phyloP scores from a whole-genome alignment of 1,140 invertebrate species.

The Meloidogyne hapla region DNA sequence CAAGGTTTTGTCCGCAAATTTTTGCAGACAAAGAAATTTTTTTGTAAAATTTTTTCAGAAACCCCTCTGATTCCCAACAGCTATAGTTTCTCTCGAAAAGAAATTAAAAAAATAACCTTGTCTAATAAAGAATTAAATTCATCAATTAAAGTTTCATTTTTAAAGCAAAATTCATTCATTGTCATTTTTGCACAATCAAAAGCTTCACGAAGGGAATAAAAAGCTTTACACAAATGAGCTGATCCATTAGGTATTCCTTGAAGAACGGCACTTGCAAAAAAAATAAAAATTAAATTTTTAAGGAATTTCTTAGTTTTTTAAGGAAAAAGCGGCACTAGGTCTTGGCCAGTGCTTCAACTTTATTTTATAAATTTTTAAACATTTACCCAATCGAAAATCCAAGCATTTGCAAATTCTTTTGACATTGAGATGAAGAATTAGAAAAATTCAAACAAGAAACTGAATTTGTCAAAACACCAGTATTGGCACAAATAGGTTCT shows the following conservation, averaged over 20 bases:
- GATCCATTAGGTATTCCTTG: slow-evolving; percentile 58
- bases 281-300: background rate
- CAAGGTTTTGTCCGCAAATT: too few species aligned
- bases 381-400: slow-evolving; percentile 8
- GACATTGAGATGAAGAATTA: background rate
- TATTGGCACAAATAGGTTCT: background rate
- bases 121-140: slow-evolving; percentile 11
- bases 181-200: slow-evolving; percentile 54
- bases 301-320: background rate
- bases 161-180: slow-evolving; percentile 46
- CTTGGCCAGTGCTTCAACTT: too few species aligned
- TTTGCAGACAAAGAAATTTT: too few species aligned
- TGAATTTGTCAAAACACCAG: slow-evolving; percentile 42
- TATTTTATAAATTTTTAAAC: background rate
- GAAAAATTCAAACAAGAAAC: slow-evolving; percentile 55
- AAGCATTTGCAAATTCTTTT: background rate
- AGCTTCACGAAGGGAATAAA: slow-evolving; percentile 53
- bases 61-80: too few species aligned
- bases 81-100: background rate
- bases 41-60: too few species aligned
- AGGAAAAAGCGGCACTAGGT: too few species aligned
- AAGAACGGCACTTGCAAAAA: slow-evolving; percentile 31
- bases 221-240: slow-evolving; percentile 59
- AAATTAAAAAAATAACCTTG: background rate
- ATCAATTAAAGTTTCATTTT: background rate